Evolutionary conservation across 2,113 vertebrate species (phyloP).

Genomic region (Microcebus lehilahytsara): DNA sequence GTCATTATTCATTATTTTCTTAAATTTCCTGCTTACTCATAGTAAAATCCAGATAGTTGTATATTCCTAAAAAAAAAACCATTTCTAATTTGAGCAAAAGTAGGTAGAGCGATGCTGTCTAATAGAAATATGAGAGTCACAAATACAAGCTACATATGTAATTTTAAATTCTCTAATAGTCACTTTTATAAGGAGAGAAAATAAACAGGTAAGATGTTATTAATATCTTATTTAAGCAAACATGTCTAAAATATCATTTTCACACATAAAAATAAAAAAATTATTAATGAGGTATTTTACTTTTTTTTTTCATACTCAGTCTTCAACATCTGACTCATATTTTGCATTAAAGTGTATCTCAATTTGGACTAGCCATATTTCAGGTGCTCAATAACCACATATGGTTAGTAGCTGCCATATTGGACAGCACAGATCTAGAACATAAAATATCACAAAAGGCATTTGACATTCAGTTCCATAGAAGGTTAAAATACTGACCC

Average conservation of each 20-base stretch:
- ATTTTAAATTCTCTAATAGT: not conserved
- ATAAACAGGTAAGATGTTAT: not conserved
- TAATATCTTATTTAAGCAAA: not conserved
- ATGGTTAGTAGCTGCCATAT: not conserved
- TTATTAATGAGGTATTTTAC: not conserved
- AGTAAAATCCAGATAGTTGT: not conserved
- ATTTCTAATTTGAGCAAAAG: not conserved
- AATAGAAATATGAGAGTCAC: not conserved
- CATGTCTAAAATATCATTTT: not conserved
- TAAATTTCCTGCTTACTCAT: not conserved
- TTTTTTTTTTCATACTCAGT: not conserved
- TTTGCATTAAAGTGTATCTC: not conserved
- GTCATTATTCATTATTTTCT: not conserved
- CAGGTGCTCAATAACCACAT: not conserved
- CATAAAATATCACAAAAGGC: not conserved
- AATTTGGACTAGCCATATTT: not conserved
- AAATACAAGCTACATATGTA: not conserved
- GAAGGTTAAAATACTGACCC: not conserved
- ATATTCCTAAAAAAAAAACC: not conserved
- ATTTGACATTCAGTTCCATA: not conserved
- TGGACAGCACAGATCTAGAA: not conserved
- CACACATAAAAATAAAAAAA: not conserved
- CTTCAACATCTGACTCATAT: not conserved
- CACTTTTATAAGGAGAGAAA: not conserved
- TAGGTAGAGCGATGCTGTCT: not conserved